Evolutionary conservation across 2,113 vertebrate species (phyloP), one percentile per base, ranked within the genome.

Genomic region (Oncorhynchus tshawytscha): DNA sequence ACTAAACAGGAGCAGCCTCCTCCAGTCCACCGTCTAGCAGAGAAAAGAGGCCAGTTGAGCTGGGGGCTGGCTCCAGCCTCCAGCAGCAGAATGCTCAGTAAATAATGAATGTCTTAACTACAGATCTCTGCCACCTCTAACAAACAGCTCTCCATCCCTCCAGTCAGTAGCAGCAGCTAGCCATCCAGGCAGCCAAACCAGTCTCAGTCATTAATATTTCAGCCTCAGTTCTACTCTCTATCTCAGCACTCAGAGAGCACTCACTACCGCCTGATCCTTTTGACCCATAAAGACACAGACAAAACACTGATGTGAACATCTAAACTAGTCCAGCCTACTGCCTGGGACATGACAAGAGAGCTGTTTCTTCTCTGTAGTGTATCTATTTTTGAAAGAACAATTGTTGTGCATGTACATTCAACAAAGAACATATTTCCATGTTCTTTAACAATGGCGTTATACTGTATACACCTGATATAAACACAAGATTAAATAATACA

Each of bases 31-130:
- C 34, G 81, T 78, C 77, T 81, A 76, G 69, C 80, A 73, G 87
- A 88, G 81, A 91, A 92, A 91, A 81, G 87, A 92, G 92, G 91
- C 88, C 91, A 92, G 91, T 92, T 92, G 91, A 91, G 82, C 72
- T 81, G 90, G 86, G 90, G 91, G 81, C 88, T 84, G 84, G 87
- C 79, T 71, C 86, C 84, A 76, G 68, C 81, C 79, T 72, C 85
- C 84, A 76, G 70, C 81, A 81, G 84, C 83, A 86, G 83, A 89
- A 86, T 84, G 88, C 13, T 78, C 83, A 75, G 73, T 93, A 91
- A 93, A 92, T 93, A 89, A 92, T 93, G 86, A 85, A 93, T 88
- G 86, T 78, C 79, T 80, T 79, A 89, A 88, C 87, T 87, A 91
- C 77, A 84, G 80, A 91, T 91, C 87, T 88, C 77, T 54, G 70